Conservation (phyloP, 2,797 vertebrate species). For the Crypturellus tataupa region DNA sequence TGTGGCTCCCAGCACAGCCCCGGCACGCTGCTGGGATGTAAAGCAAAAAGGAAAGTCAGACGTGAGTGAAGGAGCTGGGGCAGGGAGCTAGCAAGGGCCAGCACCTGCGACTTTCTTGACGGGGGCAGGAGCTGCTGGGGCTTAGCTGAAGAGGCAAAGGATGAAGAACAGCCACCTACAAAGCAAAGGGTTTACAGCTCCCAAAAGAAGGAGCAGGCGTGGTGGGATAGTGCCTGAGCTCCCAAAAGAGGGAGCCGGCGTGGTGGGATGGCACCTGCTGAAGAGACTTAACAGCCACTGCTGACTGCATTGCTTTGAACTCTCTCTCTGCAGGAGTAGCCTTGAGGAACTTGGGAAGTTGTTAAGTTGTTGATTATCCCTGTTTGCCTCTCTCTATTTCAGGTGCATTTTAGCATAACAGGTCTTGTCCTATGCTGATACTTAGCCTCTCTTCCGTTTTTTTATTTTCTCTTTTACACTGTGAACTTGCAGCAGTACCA, state of each 20-base stretch:
- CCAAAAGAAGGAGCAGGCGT: background rate
- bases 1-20: background rate
- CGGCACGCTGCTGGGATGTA: accelerated
- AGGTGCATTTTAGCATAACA: background rate
- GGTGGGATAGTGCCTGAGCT: background rate
- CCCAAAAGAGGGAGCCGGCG: background rate
- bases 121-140: background rate
- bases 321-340: slow-evolving; percentile 18
- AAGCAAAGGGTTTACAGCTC: background rate
- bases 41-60: background rate
- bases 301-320: background rate
- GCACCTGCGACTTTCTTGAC: background rate
- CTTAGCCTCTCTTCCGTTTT: background rate
- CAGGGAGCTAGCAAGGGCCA: background rate
- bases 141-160: background rate
- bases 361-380: slow-evolving; percentile 17
- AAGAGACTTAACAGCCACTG: slow-evolving; percentile 16
- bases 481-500: background rate
- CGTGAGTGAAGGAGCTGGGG: background rate
- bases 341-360: background rate
- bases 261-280: background rate
- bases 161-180: background rate
- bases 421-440: slow-evolving; percentile 22
- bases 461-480: background rate
- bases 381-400: slow-evolving; percentile 28